Evolutionary conservation across 2,113 vertebrate genomes (phyloP).

Genomic region (Myocastor coypus): DNA sequence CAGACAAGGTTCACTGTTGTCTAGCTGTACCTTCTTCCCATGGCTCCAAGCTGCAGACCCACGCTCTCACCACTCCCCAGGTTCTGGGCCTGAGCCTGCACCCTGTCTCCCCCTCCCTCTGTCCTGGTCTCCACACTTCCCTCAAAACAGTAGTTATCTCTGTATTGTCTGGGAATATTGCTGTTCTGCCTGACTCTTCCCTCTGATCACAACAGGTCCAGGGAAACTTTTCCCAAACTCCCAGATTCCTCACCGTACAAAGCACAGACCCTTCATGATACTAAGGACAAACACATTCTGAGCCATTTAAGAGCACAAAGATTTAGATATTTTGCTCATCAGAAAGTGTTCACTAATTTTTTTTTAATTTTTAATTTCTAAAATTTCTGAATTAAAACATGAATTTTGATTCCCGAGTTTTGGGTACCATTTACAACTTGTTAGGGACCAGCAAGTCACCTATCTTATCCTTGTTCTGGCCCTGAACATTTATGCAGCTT

Average conservation of each 20-base stretch:
- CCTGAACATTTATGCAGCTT: not conserved
- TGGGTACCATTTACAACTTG: not conserved
- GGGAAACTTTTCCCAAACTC: not conserved
- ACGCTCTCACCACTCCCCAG: not conserved
- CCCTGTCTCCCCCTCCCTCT: fast-evolving
- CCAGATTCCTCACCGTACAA: not conserved
- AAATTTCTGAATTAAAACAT: not conserved
- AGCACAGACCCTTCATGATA: not conserved
- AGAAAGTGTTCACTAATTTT: slow-evolving; percentile 13
- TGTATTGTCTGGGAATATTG: not conserved
- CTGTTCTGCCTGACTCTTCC: not conserved
- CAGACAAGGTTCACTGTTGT: not conserved
- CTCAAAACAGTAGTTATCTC: too few relatives aligned
- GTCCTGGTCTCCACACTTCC: not conserved
- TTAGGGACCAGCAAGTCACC: not conserved
- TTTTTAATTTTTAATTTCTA: not conserved
- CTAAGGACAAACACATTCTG: not conserved
- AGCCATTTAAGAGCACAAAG: not conserved
- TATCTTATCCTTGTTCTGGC: not conserved
- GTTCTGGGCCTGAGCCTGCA: not conserved
- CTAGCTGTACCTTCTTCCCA: not conserved
- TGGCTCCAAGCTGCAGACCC: not conserved
- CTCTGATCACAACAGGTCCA: not conserved
- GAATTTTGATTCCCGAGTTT: not conserved
- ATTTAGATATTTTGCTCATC: not conserved